phyloP scores from a whole-genome alignment of 2,888 invertebrate genomes.

The Neoitamus cyanurus region DNA sequence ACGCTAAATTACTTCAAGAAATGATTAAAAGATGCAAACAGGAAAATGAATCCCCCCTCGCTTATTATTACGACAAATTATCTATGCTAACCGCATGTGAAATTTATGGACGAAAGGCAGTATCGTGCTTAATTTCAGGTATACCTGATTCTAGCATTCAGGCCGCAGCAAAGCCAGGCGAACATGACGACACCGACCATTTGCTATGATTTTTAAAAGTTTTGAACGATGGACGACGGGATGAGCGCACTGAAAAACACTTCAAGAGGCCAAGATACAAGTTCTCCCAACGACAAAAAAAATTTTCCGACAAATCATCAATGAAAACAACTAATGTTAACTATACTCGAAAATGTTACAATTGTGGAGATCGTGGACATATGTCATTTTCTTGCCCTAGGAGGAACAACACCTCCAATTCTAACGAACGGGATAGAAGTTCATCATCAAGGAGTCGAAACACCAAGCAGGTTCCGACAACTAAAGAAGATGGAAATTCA shows the following conservation, averaged over 20 bases:
- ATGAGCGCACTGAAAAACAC: too few species aligned
- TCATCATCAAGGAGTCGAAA: too few species aligned
- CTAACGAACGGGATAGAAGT: too few species aligned
- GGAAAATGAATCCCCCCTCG: slow-evolving; percentile 23
- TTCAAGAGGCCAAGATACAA: too few species aligned
- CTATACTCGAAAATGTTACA: neutral
- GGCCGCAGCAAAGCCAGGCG: slow-evolving; percentile 36
- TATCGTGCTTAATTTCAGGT: slow-evolving; percentile 46
- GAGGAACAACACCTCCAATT: too few species aligned
- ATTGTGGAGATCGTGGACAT: slow-evolving; percentile 12
- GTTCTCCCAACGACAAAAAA: too few species aligned
- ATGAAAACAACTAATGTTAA: neutral
- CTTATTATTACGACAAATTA: slow-evolving; percentile 50
- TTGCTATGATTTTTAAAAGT: slow-evolving; percentile 44
- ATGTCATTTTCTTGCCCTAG: neutral
- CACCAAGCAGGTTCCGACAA: too few species aligned
- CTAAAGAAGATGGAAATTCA: neutral
- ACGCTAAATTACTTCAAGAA: neutral
- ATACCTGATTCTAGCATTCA: slow-evolving; percentile 31
- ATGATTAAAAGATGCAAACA: slow-evolving; percentile 36
- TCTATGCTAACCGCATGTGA: slow-evolving; percentile 40
- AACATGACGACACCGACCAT: slow-evolving; percentile 43
- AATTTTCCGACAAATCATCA: too few species aligned
- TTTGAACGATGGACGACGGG: neutral
- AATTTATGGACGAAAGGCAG: slow-evolving; percentile 22